These are phyloP conservation scores for Daphoenositta chrysoptera DNA, from an alignment of 2,113 vertebrate species.

Conservation along the genomic window DNA sequence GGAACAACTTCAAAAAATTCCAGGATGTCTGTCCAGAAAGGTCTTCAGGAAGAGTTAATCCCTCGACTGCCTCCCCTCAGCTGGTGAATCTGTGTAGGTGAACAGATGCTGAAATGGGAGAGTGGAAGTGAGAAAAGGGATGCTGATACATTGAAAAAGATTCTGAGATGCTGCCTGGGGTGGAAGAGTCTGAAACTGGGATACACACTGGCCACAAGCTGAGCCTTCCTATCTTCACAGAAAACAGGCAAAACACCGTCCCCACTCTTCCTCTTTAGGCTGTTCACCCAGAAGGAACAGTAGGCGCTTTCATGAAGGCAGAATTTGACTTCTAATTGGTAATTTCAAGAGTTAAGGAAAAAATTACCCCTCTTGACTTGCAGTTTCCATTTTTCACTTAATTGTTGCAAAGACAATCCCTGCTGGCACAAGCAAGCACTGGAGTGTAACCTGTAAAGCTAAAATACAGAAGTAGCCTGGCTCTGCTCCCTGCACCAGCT, in stretches of 20 bases:
- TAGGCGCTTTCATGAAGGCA: background rate
- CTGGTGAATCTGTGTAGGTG: background rate
- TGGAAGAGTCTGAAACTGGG: background rate
- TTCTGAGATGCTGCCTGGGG: background rate
- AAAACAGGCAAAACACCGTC: background rate
- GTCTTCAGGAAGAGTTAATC: background rate
- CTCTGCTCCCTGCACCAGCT: background rate
- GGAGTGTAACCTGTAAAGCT: background rate
- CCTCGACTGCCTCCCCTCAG: background rate
- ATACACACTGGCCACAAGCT: background rate
- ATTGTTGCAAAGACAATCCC: background rate
- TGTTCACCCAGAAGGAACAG: background rate
- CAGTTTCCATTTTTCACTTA: background rate
- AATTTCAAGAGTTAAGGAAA: background rate
- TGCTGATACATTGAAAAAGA: background rate
- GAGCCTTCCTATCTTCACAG: background rate
- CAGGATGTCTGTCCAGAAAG: background rate
- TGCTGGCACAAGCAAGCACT: background rate
- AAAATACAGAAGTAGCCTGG: background rate
- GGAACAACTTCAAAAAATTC: background rate
- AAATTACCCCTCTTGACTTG: background rate
- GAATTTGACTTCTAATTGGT: background rate
- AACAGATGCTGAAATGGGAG: background rate
- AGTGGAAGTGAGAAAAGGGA: background rate
- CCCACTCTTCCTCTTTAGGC: rapidly evolving